Evolutionary conservation across 2,113 vertebrate genomes (phyloP).

Genomic region (Electrona antarctica): DNA sequence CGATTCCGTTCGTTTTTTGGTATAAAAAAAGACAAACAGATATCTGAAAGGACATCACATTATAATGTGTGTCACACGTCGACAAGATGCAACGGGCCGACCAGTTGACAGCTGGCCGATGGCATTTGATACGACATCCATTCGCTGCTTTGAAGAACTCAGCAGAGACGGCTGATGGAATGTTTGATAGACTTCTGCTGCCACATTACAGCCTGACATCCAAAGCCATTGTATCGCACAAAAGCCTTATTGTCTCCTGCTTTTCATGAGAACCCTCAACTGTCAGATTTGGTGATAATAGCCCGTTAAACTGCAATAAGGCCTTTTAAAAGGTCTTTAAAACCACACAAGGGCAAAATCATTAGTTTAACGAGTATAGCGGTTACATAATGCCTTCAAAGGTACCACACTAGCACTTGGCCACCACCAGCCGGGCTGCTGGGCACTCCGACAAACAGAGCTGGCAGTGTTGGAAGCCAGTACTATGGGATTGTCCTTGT

Average conservation of each 20-base stretch:
- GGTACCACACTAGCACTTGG: too few relatives aligned
- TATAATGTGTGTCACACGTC: constrained; percentile 51
- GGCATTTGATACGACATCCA: constrained; percentile 34
- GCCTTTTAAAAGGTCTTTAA: too few relatives aligned
- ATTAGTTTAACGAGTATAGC: too few relatives aligned
- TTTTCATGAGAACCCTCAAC: constrained; percentile 5
- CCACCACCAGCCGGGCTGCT: too few relatives aligned
- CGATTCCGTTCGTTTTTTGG: constrained; percentile 46
- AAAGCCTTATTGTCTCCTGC: neutral
- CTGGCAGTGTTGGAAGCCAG: too few relatives aligned
- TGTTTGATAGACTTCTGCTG: constrained; percentile 19
- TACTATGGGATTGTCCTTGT: too few relatives aligned
- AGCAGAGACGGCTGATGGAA: constrained; percentile 23
- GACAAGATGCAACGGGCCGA: constrained; percentile 41
- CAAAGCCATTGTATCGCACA: neutral
- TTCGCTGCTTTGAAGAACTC: constrained; percentile 32
- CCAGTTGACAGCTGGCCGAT: constrained; percentile 44
- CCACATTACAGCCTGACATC: neutral
- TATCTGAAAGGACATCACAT: constrained; percentile 30
- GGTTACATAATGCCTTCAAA: too few relatives aligned
- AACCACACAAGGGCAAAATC: too few relatives aligned
- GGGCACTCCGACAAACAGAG: too few relatives aligned
- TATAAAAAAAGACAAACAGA: constrained; percentile 25
- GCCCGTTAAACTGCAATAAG: too few relatives aligned
- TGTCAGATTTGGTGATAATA: too few relatives aligned